Evolutionary conservation across 2,113 vertebrate species (phyloP).

Genomic region (Procapra przewalskii): DNA sequence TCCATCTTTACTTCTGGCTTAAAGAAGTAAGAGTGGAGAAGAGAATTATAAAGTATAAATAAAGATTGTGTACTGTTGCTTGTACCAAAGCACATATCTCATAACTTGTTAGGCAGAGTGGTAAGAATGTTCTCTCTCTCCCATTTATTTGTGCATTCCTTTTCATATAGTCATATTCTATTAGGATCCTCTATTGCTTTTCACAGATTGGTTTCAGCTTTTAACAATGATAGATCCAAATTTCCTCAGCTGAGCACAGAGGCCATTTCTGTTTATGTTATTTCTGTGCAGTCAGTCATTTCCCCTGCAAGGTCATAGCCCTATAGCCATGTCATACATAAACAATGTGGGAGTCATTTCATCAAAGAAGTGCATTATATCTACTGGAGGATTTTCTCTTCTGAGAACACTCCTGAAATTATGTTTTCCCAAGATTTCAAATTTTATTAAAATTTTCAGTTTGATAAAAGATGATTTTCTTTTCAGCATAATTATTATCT

Average conservation of each 20-base stretch:
- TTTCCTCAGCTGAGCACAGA: slow-evolving; percentile 3
- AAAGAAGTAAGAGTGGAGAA: slow-evolving; percentile 28
- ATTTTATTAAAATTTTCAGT: not conserved
- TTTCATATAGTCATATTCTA: not conserved
- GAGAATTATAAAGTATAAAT: not conserved
- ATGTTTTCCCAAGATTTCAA: not conserved
- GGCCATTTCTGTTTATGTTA: not conserved
- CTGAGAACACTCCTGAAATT: not conserved
- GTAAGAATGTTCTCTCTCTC: not conserved
- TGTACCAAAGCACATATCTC: slow-evolving; percentile 37
- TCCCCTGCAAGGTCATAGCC: not conserved
- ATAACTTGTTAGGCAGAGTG: not conserved
- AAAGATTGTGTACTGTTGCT: not conserved
- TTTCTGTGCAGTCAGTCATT: not conserved
- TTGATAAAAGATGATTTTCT: not conserved
- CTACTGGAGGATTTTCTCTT: not conserved
- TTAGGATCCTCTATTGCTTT: slow-evolving; percentile 46
- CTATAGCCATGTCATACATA: not conserved
- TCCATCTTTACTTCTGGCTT: not conserved
- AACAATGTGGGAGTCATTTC: not conserved
- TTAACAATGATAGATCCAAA: slow-evolving; percentile 10
- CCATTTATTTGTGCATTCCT: slow-evolving; percentile 5
- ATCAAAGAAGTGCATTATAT: not conserved
- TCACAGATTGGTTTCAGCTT: slow-evolving; percentile 34
- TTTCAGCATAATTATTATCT: not conserved